Percentiles rank a stretch among this genome's conserved stretches.
Evolutionary conservation across 2,888 invertebrate genomes (phyloP).

Genomic region (Aleiodes alternator): DNA sequence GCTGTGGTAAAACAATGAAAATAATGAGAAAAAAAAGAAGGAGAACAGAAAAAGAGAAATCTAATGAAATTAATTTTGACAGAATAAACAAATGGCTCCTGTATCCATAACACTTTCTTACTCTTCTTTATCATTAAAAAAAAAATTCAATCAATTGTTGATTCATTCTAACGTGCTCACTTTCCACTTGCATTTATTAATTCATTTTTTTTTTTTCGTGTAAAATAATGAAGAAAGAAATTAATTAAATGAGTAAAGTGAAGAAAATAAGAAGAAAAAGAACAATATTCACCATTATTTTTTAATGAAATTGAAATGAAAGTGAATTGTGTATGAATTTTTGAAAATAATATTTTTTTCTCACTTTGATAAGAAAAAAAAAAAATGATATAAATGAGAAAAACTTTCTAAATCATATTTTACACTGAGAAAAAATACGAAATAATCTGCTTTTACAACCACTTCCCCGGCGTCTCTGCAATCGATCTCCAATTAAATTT

Average conservation of each 20-base stretch:
- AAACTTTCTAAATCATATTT: not conserved
- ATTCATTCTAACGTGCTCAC: conserved; percentile 9
- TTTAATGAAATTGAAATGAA: not conserved
- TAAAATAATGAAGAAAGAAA: conserved; percentile 45
- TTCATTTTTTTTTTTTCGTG: not conserved
- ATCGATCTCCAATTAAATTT: conserved; percentile 46
- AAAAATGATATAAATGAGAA: too few species aligned
- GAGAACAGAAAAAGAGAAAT: not conserved
- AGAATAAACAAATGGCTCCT: not conserved
- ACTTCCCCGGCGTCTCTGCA: conserved; percentile 43
- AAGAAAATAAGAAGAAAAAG: too few species aligned
- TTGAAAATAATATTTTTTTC: conserved; percentile 5
- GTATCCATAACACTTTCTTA: not conserved
- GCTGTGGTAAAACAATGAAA: conserved; percentile 61
- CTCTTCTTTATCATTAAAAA: conserved; percentile 1
- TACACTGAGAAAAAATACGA: not conserved
- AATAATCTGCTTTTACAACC: conserved; percentile 48
- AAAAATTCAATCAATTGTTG: not conserved
- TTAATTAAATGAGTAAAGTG: conserved; percentile 38
- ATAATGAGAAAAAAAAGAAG: conserved; percentile 45
- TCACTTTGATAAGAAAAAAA: not conserved
- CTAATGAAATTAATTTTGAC: not conserved
- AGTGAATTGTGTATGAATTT: not conserved
- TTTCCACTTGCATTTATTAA: conserved; percentile 8
- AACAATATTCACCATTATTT: conserved; percentile 48